These are phyloP conservation scores for Entomobrya proxima DNA, from an alignment of 2,888 invertebrate genomes.

Conservation along the genomic window DNA sequence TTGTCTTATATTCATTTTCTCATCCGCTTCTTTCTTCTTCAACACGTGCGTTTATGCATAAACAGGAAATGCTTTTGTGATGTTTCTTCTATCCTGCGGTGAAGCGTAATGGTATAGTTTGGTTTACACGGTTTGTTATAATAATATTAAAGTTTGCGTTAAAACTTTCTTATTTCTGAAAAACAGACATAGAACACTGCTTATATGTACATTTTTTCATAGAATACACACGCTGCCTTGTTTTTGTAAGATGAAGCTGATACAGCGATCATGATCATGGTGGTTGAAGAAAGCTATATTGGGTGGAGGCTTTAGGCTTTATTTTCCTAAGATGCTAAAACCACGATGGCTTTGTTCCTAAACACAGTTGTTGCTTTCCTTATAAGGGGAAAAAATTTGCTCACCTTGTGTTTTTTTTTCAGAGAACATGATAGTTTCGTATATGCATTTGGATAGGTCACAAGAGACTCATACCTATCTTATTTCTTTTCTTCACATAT, in stretches of 20 bases:
- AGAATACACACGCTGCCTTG: too few relatives aligned
- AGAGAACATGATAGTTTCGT: slow-evolving; percentile 46
- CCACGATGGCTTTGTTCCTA: background rate
- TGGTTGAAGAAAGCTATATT: too few relatives aligned
- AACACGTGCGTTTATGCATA: slow-evolving; percentile 14
- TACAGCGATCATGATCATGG: too few relatives aligned
- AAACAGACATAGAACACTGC: too few relatives aligned
- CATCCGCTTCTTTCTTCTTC: background rate
- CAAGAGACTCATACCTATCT: slow-evolving; percentile 70
- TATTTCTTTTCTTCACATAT: slow-evolving; percentile 45
- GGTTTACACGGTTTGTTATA: too few relatives aligned
- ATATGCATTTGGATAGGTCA: slow-evolving; percentile 69
- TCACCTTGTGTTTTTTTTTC: slow-evolving; percentile 58
- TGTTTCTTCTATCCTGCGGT: too few relatives aligned
- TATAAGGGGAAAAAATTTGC: slow-evolving; percentile 24
- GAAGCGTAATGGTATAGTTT: too few relatives aligned
- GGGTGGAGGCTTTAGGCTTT: slow-evolving; percentile 16
- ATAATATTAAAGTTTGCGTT: too few relatives aligned
- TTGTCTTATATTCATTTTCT: slow-evolving; percentile 37
- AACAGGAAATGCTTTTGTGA: too few relatives aligned
- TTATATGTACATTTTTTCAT: too few relatives aligned
- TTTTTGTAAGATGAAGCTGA: too few relatives aligned
- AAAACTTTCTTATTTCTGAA: too few relatives aligned
- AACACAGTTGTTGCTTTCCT: slow-evolving; percentile 40
- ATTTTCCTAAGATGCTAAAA: background rate